phyloP scores from a whole-genome alignment of 2,888 invertebrate species.

The Anthrax anthrax region DNA sequence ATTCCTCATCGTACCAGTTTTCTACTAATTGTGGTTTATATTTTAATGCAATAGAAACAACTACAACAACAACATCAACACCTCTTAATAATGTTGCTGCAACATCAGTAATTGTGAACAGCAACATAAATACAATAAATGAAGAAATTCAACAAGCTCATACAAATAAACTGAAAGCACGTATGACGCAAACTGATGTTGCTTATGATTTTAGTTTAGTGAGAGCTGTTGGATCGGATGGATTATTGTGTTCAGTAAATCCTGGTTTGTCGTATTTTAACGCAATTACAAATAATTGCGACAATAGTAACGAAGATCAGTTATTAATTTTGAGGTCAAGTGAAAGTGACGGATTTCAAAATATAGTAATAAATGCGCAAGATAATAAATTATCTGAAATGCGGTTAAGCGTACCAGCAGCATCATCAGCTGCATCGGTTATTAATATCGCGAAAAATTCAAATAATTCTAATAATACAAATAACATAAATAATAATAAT shows the following conservation, averaged over 20 bases:
- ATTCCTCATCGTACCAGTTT: no score
- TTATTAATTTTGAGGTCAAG: slow-evolving; percentile 1
- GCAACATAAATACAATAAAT: background rate
- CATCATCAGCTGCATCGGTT: slow-evolving; percentile 8
- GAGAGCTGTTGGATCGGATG: slow-evolving; percentile 8
- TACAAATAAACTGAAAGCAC: background rate
- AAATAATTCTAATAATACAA: no score
- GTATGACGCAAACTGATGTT: slow-evolving; percentile 6
- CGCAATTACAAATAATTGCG: background rate
- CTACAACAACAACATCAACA: no score
- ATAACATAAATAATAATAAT: background rate
- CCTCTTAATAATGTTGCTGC: no score
- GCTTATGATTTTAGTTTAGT: slow-evolving; percentile 6
- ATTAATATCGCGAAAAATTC: slow-evolving; percentile 3
- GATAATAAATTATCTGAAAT: slow-evolving; percentile 17
- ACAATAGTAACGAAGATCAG: background rate
- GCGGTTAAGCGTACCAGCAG: slow-evolving; percentile 31
- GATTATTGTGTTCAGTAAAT: slow-evolving; percentile 8
- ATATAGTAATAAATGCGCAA: slow-evolving; percentile 10
- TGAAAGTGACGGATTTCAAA: slow-evolving; percentile 7
- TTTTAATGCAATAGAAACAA: no score
- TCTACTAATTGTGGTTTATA: no score
- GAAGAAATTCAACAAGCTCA: no score
- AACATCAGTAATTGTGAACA: background rate
- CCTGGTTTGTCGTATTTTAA: slow-evolving; percentile 10